Evolutionary conservation across 2,797 vertebrate genomes (phyloP).

Genomic region (Artibeus lituratus): DNA sequence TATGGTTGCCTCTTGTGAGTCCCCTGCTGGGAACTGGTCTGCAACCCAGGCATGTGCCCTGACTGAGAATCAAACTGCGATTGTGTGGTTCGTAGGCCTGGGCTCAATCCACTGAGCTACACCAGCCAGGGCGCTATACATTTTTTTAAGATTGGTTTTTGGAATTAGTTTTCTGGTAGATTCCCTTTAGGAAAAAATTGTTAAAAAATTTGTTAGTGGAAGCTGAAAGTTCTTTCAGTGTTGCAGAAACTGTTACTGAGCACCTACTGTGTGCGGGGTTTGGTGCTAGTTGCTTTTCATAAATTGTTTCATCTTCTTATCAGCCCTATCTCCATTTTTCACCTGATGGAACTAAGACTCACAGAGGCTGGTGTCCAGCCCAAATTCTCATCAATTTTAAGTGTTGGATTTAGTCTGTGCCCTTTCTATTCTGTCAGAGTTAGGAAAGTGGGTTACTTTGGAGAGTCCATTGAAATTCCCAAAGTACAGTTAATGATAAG

Average conservation of each 20-base stretch:
- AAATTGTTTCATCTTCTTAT: background rate
- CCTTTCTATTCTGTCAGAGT: background rate
- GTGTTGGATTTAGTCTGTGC: background rate
- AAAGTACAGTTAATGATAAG: background rate
- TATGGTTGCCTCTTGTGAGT: no score
- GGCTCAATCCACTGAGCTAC: no score
- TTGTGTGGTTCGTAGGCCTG: no score
- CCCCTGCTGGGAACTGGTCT: no score
- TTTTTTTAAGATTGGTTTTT: background rate
- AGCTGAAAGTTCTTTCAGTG: background rate
- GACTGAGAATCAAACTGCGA: no score
- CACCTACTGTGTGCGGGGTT: background rate
- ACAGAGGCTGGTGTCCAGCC: background rate
- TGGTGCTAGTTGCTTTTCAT: background rate
- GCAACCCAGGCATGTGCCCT: no score
- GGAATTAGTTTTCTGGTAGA: background rate
- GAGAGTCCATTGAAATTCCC: background rate
- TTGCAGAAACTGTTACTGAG: background rate
- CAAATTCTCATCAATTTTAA: background rate
- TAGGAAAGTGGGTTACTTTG: constrained; percentile 2
- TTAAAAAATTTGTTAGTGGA: background rate
- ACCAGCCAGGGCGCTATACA: no score
- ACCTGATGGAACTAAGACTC: background rate
- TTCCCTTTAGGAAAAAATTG: background rate
- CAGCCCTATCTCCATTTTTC: background rate